Base-by-base conservation (phyloP, 2,113 vertebrate genomes). In the Mastomys natalensis region DNA sequence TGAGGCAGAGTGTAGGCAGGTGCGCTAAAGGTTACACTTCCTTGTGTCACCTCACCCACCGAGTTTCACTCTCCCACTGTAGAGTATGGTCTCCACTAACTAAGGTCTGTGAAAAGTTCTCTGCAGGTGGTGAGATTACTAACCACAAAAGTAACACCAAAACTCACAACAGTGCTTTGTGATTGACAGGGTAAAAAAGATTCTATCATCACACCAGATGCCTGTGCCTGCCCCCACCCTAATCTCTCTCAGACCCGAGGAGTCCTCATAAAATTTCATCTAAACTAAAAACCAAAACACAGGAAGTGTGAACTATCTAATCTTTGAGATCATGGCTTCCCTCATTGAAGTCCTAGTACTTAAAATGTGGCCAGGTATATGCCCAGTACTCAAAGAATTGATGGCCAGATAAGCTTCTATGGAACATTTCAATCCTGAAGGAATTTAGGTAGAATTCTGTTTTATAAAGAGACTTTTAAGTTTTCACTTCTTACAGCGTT, bases 91-190 rank as follows among this genome's bases (percentile, higher is more conserved):
- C 66, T 68, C 15, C 31, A 64, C n/a, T 45, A 74, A 48, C 45
- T 16, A 9, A 17, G 45, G 45, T 37, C 7, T 29, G 72, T 74
- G 77, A 95, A 93, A 78, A 94, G 73, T 43, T 3, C 51, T 77
- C 60, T 9, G 12, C 62, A 55, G 34, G 64, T 43, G 66, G 84
- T 45, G 31, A 31, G 58, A 64, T 88, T 55, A 92, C 72, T 94
- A 97, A 95, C 92, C 94, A 95, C 95, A 97, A 72, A 70, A 81
- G 70, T 94, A 81, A 95, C 62, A 91, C 89, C 87, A 40, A 95
- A 95, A 87, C 89, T 82, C 60, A 64, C 7, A 94, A 37, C 22
- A 85, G 24, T 26, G 13, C 60, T 40, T 95, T 95, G 89, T 89
- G 82, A 81, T 19, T 51, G 48, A 87, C 82, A 90, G 60, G 90